These are phyloP conservation scores for Scaptomyza pallida DNA, from an alignment of 1,140 invertebrate species.

Conservation along the genomic window DNA sequence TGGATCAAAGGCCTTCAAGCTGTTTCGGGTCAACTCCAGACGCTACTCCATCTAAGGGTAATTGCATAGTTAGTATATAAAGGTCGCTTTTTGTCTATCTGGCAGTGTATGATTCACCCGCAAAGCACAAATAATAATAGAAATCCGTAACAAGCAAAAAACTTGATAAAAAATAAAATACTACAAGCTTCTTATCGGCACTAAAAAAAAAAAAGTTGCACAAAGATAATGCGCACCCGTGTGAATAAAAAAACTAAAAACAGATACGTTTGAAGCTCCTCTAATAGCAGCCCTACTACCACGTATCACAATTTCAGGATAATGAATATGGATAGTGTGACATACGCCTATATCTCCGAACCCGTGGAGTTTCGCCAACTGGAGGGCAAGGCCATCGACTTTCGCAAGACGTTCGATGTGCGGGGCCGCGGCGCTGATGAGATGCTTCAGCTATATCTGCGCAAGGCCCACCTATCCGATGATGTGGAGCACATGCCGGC, in stretches of 20 bases:
- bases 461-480: conserved; percentile 67
- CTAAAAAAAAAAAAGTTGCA: conserved; percentile 31
- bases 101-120: conserved; percentile 36
- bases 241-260: conserved; percentile 3
- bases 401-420: conserved; percentile 77
- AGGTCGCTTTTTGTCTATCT: conserved; percentile 31
- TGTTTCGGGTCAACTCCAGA: background rate
- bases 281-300: conserved; percentile 38
- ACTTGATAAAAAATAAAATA: conserved; percentile 34
- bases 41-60: conserved; percentile 20
- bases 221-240: conserved; percentile 54
- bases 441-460: conserved; percentile 73
- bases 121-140: conserved; percentile 34
- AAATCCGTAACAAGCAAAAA: conserved; percentile 43
- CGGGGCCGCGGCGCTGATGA: conserved; percentile 71
- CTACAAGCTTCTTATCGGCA: conserved; percentile 56
- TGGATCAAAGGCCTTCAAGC: background rate
- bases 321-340: conserved; percentile 54
- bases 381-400: conserved; percentile 66
- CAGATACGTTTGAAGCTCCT: conserved; percentile 10
- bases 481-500: conserved; percentile 64
- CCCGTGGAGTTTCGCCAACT: conserved; percentile 76
- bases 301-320: conserved; percentile 57
- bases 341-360: conserved; percentile 69
- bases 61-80: background rate